Evolutionary conservation across 2,888 invertebrate species (phyloP).

Genomic region (Agonopterix arenella): DNA sequence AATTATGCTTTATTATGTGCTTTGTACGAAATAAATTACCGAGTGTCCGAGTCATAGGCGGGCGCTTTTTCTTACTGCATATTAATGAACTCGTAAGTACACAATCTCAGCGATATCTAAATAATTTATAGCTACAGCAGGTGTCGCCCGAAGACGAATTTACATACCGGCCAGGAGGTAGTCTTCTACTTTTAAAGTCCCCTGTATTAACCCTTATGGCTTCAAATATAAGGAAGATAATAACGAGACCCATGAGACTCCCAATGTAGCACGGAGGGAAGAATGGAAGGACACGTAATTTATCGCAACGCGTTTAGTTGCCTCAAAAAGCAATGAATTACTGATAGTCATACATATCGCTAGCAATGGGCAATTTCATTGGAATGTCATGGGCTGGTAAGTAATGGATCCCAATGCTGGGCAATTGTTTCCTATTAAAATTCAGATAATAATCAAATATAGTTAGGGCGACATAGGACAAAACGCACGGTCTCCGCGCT

Average conservation of each 20-base stretch:
- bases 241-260: no score
- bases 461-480: no score
- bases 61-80: slow-evolving; percentile 57
- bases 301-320: slow-evolving; percentile 43
- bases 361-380: no score
- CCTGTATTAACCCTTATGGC: no score
- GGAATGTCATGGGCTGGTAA: no score
- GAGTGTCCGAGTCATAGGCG: slow-evolving; percentile 21
- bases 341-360: slow-evolving; percentile 25
- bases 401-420: no score
- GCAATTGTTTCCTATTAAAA: no score
- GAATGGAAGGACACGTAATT: slow-evolving; percentile 25
- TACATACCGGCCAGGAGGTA: slow-evolving; percentile 38
- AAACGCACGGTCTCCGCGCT: no score
- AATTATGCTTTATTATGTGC: background rate
- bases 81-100: slow-evolving; percentile 53
- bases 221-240: no score
- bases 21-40: slow-evolving; percentile 21
- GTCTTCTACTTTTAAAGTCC: background rate
- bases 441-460: no score
- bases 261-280: slow-evolving; percentile 14
- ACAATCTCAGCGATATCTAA: slow-evolving; percentile 64
- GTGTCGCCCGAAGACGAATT: slow-evolving; percentile 57
- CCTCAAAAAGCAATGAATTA: slow-evolving; percentile 39
- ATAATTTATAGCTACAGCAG: slow-evolving; percentile 63